Conservation (phyloP, 2,797 vertebrate genomes). For the Ctenosaura bakeri region DNA sequence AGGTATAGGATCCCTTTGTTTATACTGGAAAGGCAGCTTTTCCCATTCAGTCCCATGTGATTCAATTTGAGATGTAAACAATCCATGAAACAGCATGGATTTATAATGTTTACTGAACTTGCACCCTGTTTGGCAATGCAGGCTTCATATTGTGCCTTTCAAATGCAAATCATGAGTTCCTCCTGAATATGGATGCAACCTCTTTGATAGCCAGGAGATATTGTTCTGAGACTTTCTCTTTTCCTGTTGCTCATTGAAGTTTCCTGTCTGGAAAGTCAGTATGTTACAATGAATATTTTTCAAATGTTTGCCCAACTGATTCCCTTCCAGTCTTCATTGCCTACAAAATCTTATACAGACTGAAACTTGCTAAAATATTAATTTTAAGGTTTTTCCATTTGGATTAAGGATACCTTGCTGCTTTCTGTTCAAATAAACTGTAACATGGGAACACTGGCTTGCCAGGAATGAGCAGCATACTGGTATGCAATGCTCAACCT, state of each 20-base stretch:
- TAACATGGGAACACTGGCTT: too few relatives aligned
- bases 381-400: background rate
- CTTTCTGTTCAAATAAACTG: background rate
- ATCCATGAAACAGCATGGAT: slow-evolving; percentile 5
- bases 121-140: background rate
- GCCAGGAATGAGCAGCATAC: too few relatives aligned
- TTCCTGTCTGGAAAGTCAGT: background rate
- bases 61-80: too few relatives aligned
- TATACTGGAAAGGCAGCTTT: too few relatives aligned
- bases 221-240: too few relatives aligned
- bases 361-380: background rate
- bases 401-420: background rate
- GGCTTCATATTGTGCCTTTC: background rate
- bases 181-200: background rate
- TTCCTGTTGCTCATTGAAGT: background rate
- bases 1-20: too few relatives aligned
- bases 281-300: background rate
- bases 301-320: background rate
- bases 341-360: background rate
- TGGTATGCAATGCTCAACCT: too few relatives aligned
- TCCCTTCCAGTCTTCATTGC: background rate
- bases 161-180: background rate
- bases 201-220: background rate
- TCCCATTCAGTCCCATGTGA: too few relatives aligned
- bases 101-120: background rate